These are phyloP conservation scores for Pachliopta kotzebuea DNA, from an alignment of 2,888 invertebrate genomes.

Conservation along the genomic window DNA sequence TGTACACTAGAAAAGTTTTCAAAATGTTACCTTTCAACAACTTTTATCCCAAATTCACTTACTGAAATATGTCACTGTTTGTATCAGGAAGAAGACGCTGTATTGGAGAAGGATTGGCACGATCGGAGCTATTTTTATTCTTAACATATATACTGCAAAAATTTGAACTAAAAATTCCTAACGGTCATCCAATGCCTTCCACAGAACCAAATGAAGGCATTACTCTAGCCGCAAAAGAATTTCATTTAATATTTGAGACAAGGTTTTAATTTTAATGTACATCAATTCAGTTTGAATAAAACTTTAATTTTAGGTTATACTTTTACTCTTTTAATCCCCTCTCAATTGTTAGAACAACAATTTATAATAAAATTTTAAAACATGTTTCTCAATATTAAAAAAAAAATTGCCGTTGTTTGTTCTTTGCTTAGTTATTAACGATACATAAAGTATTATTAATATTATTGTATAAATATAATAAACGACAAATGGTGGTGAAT, in stretches of 20 bases:
- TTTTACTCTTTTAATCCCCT: too few species aligned
- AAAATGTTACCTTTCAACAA: too few species aligned
- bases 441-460: not conserved
- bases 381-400: too few species aligned
- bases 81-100: slow-evolving; percentile 86
- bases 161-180: slow-evolving; percentile 70
- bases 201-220: slow-evolving; percentile 78
- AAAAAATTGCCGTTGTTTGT: too few species aligned
- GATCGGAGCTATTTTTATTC: slow-evolving; percentile 88
- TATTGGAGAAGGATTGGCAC: slow-evolving; percentile 87
- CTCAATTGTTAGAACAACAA: too few species aligned
- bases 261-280: slow-evolving; percentile 38
- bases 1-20: not conserved
- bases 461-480: too few species aligned
- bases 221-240: slow-evolving; percentile 79
- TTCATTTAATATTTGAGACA: slow-evolving; percentile 61
- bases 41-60: too few species aligned
- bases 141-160: slow-evolving; percentile 86
- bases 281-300: not conserved
- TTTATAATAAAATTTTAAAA: too few species aligned
- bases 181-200: slow-evolving; percentile 62
- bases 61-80: not conserved
- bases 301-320: not conserved
- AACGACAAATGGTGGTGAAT: not conserved
- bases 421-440: not conserved